phyloP scores from a whole-genome alignment of 2,113 vertebrate genomes.

The Suncus etruscus region DNA sequence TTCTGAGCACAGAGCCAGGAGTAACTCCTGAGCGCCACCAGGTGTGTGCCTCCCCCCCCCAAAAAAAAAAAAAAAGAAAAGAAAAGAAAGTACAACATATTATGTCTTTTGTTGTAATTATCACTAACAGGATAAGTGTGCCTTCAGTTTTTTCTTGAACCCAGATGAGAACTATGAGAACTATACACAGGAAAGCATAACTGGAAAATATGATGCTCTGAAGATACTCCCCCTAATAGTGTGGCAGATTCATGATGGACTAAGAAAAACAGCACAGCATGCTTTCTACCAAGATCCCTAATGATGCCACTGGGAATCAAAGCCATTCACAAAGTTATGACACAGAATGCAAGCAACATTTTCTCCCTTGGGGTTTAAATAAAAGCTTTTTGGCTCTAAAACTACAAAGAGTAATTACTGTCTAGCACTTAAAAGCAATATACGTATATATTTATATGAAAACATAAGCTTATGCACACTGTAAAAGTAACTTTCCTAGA shows the following conservation, averaged over 20 bases:
- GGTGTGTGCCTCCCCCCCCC: no score
- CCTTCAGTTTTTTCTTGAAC: background rate
- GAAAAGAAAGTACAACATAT: background rate
- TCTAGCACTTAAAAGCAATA: background rate
- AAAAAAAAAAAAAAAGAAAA: no score
- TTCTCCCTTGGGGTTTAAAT: constrained; percentile 48
- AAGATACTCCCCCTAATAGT: background rate
- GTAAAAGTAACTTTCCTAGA: constrained; percentile 53
- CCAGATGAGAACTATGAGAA: background rate
- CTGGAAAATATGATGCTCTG: constrained; percentile 3
- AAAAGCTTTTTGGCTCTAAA: background rate
- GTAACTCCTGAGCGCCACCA: no score
- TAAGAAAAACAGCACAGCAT: background rate
- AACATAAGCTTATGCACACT: background rate
- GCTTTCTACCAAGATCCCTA: constrained; percentile 8
- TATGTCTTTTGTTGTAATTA: constrained; percentile 27
- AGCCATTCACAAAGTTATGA: constrained; percentile 36
- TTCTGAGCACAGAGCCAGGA: no score
- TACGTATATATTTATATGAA: background rate
- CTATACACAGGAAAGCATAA: constrained; percentile 46
- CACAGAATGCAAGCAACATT: constrained; percentile 52
- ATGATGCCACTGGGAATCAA: background rate
- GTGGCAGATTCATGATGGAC: background rate
- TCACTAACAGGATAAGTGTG: constrained; percentile 32
- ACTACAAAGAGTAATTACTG: background rate